Evolutionary conservation across 2,888 invertebrate species (phyloP).

Genomic region (Drosophila barbarae): DNA sequence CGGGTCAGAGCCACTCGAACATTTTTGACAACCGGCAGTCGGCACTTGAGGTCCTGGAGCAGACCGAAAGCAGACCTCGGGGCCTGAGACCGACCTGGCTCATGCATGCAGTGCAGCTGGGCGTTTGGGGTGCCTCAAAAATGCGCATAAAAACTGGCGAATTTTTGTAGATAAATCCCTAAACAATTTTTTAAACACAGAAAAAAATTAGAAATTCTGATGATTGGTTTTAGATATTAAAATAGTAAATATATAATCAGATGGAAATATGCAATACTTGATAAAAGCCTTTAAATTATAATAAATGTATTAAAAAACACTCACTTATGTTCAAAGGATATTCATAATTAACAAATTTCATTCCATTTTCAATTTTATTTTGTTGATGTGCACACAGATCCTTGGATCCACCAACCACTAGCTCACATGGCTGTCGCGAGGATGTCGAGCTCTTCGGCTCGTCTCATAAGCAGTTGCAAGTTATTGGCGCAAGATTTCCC

Average conservation of each 20-base stretch:
- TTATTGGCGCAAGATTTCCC: constrained; percentile 72
- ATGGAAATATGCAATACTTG: too few species aligned
- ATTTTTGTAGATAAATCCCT: constrained; percentile 41
- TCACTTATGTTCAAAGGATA: too few species aligned
- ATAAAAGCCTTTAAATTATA: too few species aligned
- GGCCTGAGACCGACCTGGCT: constrained; percentile 17
- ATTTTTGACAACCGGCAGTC: constrained; percentile 10
- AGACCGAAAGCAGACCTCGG: constrained; percentile 13
- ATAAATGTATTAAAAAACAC: too few species aligned
- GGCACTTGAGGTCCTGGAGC: constrained; percentile 11
- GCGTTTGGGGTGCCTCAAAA: constrained; percentile 45
- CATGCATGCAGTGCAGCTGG: constrained; percentile 31
- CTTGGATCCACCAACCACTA: constrained; percentile 20
- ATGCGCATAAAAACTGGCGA: constrained; percentile 50
- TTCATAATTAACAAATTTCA: background rate
- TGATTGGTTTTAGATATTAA: background rate
- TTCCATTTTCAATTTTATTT: background rate
- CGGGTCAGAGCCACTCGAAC: background rate
- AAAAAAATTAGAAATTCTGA: background rate
- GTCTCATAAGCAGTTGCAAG: constrained; percentile 72
- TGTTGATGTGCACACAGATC: constrained; percentile 5
- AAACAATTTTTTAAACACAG: background rate
- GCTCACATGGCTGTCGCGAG: constrained; percentile 50
- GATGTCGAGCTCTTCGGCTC: constrained; percentile 40
- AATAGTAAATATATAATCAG: background rate